Percentiles rank a stretch among this genome's conserved stretches.
Conservation (phyloP, 2,888 invertebrate genomes). For the Coenonympha arcania region DNA sequence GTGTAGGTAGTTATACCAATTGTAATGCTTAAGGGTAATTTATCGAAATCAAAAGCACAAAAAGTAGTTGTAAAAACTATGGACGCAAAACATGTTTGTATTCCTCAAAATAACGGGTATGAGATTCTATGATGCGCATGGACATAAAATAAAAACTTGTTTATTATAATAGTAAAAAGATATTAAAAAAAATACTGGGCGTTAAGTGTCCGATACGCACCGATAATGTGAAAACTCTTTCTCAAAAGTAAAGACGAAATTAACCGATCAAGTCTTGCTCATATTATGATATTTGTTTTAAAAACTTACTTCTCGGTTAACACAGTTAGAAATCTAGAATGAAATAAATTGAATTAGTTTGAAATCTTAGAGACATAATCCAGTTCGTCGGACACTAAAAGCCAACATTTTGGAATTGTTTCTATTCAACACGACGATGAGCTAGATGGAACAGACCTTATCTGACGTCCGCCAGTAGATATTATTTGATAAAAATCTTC, state of each 20-base stretch:
- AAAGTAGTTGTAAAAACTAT: constrained; percentile 15
- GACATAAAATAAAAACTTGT: background rate
- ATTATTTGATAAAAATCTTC: constrained; percentile 32
- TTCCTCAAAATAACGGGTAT: background rate
- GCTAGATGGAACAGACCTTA: constrained; percentile 61
- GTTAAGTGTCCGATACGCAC: background rate
- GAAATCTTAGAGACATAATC: no score
- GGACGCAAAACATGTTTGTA: constrained; percentile 9
- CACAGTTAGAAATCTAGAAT: no score
- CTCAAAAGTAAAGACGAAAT: background rate
- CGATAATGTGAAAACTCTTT: background rate
- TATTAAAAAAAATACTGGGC: background rate
- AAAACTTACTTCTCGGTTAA: no score
- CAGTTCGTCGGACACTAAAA: background rate
- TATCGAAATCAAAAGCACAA: constrained; percentile 15
- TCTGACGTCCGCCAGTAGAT: constrained; percentile 8
- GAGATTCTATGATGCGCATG: constrained; percentile 12
- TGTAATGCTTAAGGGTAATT: background rate
- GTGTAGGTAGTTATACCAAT: constrained; percentile 4
- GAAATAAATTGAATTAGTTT: no score
- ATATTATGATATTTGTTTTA: no score
- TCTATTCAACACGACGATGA: constrained; percentile 27
- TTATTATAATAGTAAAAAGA: background rate
- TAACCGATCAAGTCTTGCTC: no score
- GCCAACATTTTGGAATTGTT: no score